Evolutionary conservation across 2,888 invertebrate genomes (phyloP).

Genomic region (Sphaeridia pumilis): DNA sequence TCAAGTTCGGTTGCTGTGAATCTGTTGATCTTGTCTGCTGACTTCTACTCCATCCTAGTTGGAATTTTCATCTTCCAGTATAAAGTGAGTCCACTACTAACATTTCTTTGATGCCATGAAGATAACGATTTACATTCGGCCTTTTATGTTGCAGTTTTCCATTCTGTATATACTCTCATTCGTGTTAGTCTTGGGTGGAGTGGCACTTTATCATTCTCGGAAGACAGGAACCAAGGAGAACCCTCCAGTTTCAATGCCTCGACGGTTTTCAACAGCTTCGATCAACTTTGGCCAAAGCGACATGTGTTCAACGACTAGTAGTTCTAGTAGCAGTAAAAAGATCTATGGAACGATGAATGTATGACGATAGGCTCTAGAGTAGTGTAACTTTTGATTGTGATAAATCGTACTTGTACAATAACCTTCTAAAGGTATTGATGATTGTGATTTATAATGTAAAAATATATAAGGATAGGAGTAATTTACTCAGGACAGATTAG

Average conservation of each 20-base stretch:
- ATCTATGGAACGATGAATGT: no score
- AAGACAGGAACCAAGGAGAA: not conserved
- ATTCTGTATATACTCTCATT: conserved; percentile 69
- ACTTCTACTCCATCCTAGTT: conserved; percentile 65
- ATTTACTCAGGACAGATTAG: no score
- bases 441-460: no score
- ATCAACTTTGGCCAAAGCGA: no score
- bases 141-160: conserved; percentile 72
- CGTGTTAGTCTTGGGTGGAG: conserved; percentile 60
- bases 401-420: no score
- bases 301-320: not conserved
- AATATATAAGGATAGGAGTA: no score
- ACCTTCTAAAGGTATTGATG: no score
- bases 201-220: conserved; percentile 37
- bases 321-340: not conserved
- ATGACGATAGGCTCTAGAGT: no score
- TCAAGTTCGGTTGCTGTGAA: conserved; percentile 74
- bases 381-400: no score
- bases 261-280: no score
- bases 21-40: conserved; percentile 62
- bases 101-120: not conserved
- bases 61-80: conserved; percentile 70
- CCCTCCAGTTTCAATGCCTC: no score
- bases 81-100: conserved; percentile 47
- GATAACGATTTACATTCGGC: not conserved